A percentile compares a stretch with the other conserved stretches of the same genome.
These are phyloP conservation scores for Strix aluco DNA, from an alignment of 2,113 vertebrate genomes.

Conservation along the genomic window DNA sequence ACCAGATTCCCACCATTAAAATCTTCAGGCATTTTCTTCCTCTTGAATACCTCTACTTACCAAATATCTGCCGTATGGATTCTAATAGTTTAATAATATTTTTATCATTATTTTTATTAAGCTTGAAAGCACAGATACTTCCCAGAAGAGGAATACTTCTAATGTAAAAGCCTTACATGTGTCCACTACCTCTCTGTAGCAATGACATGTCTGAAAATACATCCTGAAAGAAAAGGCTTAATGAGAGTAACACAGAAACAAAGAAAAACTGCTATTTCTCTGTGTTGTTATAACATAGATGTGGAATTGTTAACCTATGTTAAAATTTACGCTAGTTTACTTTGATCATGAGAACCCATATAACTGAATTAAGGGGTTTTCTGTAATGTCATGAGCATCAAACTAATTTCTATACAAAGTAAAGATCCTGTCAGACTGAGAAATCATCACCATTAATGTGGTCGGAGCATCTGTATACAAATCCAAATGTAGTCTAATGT, in stretches of 20 bases:
- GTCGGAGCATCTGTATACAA: neutral
- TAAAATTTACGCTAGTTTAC: neutral
- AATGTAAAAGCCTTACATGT: neutral
- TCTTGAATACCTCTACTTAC: neutral
- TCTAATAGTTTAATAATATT: neutral
- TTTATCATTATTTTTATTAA: neutral
- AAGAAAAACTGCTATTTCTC: neutral
- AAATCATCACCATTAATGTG: neutral
- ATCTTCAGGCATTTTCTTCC: neutral
- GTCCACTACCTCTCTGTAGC: neutral
- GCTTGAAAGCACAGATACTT: neutral
- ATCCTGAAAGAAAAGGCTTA: neutral
- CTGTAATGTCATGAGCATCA: neutral
- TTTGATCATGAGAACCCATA: neutral
- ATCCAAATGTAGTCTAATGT: neutral
- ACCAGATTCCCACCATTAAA: neutral
- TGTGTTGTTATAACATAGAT: neutral
- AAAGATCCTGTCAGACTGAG: constrained; percentile 25
- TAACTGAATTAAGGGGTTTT: neutral
- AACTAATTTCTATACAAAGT: constrained; percentile 33
- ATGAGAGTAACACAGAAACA: neutral
- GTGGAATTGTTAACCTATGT: neutral
- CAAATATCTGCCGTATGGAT: neutral
- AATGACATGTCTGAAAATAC: neutral
- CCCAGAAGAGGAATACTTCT: neutral